Evolutionary conservation across 2,888 invertebrate species (phyloP).

Genomic region (Himalopsyche japonica): DNA sequence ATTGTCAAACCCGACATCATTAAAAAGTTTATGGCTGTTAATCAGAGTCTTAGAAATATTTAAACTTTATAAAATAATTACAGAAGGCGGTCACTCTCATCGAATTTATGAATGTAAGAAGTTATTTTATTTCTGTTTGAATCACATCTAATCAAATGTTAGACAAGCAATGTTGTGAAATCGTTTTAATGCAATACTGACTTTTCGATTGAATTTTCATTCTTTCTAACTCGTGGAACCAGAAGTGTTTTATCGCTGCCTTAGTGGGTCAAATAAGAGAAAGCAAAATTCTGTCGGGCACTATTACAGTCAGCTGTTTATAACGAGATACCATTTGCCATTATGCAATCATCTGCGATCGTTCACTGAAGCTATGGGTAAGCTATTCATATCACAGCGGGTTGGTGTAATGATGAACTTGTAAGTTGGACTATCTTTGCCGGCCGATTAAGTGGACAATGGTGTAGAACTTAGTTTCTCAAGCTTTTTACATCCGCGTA

Average conservation of each 20-base stretch:
- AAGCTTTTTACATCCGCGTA: too few relatives aligned
- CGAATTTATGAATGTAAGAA: too few relatives aligned
- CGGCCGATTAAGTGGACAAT: not conserved
- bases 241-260: not conserved
- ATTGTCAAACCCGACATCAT: too few relatives aligned
- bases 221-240: not conserved
- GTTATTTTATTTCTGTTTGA: too few relatives aligned
- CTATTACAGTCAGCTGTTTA: not conserved
- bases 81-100: too few relatives aligned
- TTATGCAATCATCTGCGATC: not conserved
- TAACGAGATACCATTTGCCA: not conserved
- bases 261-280: conserved; percentile 17
- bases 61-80: too few relatives aligned
- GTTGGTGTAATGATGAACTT: not conserved
- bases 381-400: not conserved
- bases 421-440: not conserved
- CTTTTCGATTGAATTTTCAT: not conserved
- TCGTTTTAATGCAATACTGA: too few relatives aligned
- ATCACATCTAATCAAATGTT: too few relatives aligned
- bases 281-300: not conserved
- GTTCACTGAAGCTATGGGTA: not conserved
- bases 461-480: conserved; percentile 2
- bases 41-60: too few relatives aligned
- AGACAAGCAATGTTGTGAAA: too few relatives aligned
- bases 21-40: too few relatives aligned